Evolutionary conservation across 2,797 vertebrate genomes (phyloP), one percentile per base, ranked within the genome.

Genomic region (Enteromius anoplus): DNA sequence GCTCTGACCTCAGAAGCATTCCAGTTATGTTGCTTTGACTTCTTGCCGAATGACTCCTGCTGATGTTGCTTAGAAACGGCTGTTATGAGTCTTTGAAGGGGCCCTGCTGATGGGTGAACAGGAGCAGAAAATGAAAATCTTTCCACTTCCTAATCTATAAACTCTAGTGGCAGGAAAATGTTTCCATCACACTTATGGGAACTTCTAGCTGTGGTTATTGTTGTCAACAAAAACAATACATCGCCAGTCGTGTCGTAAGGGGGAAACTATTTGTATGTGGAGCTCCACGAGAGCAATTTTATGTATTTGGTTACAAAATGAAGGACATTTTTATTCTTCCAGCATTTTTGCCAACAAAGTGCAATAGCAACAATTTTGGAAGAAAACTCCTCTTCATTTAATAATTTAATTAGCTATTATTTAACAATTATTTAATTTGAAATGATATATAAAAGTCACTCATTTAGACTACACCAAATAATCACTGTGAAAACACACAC

Each of bases 41-140:
- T 42, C n/a, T 42, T 26, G 3, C 34, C 1, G 34, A 58, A 75
- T 26, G 7, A 58, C 45, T 51, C 21, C 51, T 55, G 32, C 26
- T 37, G 32, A 58, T 75, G 73, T 75, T 42, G 73, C 73, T 75
- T 40, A 58, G 73, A 15, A 40, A 75, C 53, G 2, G 53, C n/a
- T 12, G 8, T 70, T 70, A 26, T 17, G 51, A 37, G 51, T 73
- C 71, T n/a, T 5, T 37, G 32, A 75, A 75, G 8, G 21, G 15
- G 7, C 21, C 32, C 32, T 58, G 72, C 3, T 0, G n/a, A 23
- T 23, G 32, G 11, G 12, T 3, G 12, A 40, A 10, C 14, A 42
- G 51, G 21, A 42, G 53, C 12, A 17, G 3, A 40, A 37, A 17
- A 58, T 15, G 5, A 40, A 58, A n/a, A 40, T 7, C 21, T 40